Evolutionary conservation across 1,140 invertebrate species (phyloP), one percentile per base, ranked within the genome.

Genomic region (Bombus terrestris): DNA sequence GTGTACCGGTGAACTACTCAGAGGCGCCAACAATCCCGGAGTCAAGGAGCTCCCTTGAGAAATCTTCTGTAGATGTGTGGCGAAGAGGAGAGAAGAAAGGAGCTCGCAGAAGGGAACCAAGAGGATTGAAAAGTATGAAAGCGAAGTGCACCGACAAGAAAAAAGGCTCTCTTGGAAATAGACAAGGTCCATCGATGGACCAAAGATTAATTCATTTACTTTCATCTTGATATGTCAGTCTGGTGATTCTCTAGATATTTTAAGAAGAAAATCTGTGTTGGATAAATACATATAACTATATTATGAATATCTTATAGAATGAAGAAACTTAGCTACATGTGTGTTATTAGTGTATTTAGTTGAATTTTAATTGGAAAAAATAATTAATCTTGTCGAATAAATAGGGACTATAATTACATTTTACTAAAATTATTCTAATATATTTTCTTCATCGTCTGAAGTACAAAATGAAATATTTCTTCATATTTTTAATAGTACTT

Each of bases 1-100:
- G 87, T 90, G 89, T 83, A 88, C 88, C 87, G 64, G 76, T 79
- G 85, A 90, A 91, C 86, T 87, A 89, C 86, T 92, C 88, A 68
- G 80, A 88, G 89, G 89, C 92, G 87, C 90, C 92, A 92, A 93
- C 92, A 92, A 94, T 92, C 89, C 87, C 89, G 79, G 86, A 88
- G 89, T 92, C 85, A 81, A 81, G 87, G 83, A 81, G 86, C 83
- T 92, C 91, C 89, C 90, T 86, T 83, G 86, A 91, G 90, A 91
- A 91, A 91, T 91, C 89, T 90, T 85, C 76, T 71, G 75, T 76
- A 71, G 79, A 84, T 88, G 83, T 85, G 79, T 88, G 83, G 47
- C 81, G 84, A 84, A 84, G 85, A 62, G 79, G 64, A 37, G 57
- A 76, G 47, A 80, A 59, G 66, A 68, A 47, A 43, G 59, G 77